phyloP scores from a whole-genome alignment of 2,113 vertebrate species.

The Cottus gobio region DNA sequence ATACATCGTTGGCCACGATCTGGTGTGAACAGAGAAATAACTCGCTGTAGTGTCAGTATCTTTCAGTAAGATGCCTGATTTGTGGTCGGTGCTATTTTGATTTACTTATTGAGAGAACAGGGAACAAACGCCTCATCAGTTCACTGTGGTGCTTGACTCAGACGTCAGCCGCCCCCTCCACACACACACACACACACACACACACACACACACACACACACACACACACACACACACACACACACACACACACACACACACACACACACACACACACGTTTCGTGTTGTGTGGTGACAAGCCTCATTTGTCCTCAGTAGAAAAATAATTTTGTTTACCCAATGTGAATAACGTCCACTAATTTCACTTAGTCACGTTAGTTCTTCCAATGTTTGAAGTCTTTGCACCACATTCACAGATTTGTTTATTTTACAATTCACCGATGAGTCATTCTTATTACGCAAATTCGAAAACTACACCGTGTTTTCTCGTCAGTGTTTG shows the following conservation, averaged over 20 bases:
- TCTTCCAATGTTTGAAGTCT: constrained; percentile 32
- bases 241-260: no score
- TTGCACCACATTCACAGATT: constrained; percentile 14
- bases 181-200: neutral
- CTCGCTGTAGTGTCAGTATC: neutral
- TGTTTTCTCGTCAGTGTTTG: neutral
- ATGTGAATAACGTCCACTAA: constrained; percentile 28
- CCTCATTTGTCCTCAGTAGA: constrained; percentile 55
- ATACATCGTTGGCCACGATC: no score
- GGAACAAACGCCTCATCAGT: constrained; percentile 45
- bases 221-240: no score
- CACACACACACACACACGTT: no score
- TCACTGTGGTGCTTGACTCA: constrained; percentile 63
- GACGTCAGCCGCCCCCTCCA: constrained; percentile 33
- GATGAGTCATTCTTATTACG: neutral
- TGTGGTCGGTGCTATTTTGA: neutral
- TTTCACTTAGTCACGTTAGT: constrained; percentile 23
- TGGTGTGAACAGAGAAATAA: neutral
- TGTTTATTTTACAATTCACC: constrained; percentile 11
- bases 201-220: no score
- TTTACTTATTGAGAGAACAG: constrained; percentile 12
- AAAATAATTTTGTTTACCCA: constrained; percentile 42
- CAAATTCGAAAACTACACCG: neutral
- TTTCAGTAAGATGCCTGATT: neutral
- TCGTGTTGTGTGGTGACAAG: constrained; percentile 56